A percentile compares a stretch with the other conserved stretches of the same genome.
Evolutionary conservation across 2,113 vertebrate species (phyloP).

Genomic region (Lepidothrix coronata): DNA sequence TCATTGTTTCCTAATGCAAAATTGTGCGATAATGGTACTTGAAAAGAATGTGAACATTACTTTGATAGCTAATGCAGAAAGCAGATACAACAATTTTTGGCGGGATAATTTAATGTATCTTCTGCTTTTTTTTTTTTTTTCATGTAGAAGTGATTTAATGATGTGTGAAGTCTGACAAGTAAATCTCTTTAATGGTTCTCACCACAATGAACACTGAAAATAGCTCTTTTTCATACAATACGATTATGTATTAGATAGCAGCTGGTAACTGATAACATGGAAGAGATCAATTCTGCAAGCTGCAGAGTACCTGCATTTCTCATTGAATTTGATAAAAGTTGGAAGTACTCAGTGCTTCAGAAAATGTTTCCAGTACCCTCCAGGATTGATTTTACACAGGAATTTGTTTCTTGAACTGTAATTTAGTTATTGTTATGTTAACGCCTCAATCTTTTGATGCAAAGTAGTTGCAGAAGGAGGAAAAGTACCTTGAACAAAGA

Average conservation of each 20-base stretch:
- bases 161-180: constrained; percentile 41
- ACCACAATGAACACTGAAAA: constrained; percentile 45
- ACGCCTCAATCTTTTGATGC: not conserved
- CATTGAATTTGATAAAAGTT: not conserved
- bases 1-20: constrained; percentile 21
- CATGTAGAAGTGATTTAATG: not conserved
- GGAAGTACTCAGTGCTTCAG: not conserved
- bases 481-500: not conserved
- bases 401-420: constrained; percentile 11
- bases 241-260: constrained; percentile 4
- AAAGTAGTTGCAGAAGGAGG: not conserved
- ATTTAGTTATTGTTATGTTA: constrained; percentile 46
- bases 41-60: constrained; percentile 1
- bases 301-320: not conserved
- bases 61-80: constrained; percentile 8
- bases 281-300: constrained; percentile 32
- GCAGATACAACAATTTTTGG: constrained; percentile 5
- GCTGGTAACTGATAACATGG: not conserved
- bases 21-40: not conserved
- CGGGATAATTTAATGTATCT: not conserved
- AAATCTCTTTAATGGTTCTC: constrained; percentile 53
- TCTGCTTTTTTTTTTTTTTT: not conserved
- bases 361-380: not conserved
- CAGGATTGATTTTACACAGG: not conserved
- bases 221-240: constrained; percentile 27